Base-by-base conservation (phyloP, 2,113 vertebrate species). In the Ptilorrhoa leucosticta region DNA sequence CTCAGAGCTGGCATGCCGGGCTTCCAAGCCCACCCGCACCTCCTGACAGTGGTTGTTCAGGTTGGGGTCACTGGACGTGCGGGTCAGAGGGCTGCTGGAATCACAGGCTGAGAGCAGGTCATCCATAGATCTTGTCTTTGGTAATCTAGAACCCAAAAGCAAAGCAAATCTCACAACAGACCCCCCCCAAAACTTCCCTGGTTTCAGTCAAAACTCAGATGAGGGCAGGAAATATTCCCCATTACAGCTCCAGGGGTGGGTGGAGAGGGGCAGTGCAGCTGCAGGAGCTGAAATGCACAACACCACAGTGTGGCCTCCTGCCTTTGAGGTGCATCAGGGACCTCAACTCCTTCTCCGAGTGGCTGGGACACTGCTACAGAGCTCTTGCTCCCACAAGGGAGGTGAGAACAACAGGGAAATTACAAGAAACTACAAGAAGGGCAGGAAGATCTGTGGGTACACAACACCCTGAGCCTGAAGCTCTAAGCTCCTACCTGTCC, bases 21-120 rank as follows among this genome's bases (percentile, higher is more conserved):
- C 94, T 73, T 99, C 99, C 68, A 98, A 94, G 51, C 97, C 91
- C 23, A 96, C 93, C 69, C 98, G 98, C 66, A 97, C 98, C 39
- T 99, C 99, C 96, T 98, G 99, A 97, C 99, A 99, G 97, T 99
- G 99, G 97, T 99, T 99, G 87, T 99, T 99, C 90, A 99, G 98
- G 97, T 99, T 99, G 23, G 99, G 99, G 91, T 99, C 99, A n/a
- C 99, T 99, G 42, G 99, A 99, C 0, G 99, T 99, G 44, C 99
- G 99, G 3, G 99, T 99, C 90, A 99, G 97, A 1, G 99, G 97
- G 69, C 98, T 97, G 81, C 98, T 98, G 85, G 98, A 99, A 83
- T 99, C 99, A 65, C 98, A 99, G 40, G 98, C 98, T 44, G 99
- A 99, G 84, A 99, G 97, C 79, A 99, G 97, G 97, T 99, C 99